Base-by-base conservation (phyloP, 23 tunicate species). In the Botrylloides violaceus region DNA sequence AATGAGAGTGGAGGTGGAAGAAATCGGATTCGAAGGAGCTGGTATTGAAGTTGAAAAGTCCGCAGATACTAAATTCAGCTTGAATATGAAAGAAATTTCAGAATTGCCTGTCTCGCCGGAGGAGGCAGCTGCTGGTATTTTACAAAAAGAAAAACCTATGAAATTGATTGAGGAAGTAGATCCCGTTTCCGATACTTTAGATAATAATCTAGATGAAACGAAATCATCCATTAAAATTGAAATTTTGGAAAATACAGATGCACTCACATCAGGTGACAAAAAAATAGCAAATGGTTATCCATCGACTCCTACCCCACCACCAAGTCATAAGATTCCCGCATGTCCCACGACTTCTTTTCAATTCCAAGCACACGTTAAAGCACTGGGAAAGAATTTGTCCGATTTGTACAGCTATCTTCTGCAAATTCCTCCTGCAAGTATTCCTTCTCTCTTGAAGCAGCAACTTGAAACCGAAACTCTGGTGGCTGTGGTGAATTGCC, bases 391-490 rank as follows among this genome's bases (percentile, higher is more conserved):
- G 2, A 31, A 53, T 30, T 30, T 62, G 2, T 21, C 32, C 22
- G 37, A 25, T 7, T 61, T 80, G 4, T 61, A 31, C 27, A 50
- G 49, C 49, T 87, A 87, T 32, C 59, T 87, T 55, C 20, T 36
- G 43, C 82, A 76, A 64, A 39, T 87, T 4, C 23, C 56, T 23
- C 79, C 82, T 27, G 20, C n/a, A 23, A 29, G 23, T 7, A 49
- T 87, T 43, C 72, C 81, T 34, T 32, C 57, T 36, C 43, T 87
- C 4, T 32, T 87, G 61, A 87, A 87, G 53, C 81, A 87, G 32
- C 95, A 87, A 71, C 79, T 87, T 32, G 95, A 87, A 30, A 80
- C 86, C 3, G 72, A 75, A 34, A 58, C 78, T 20, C 70, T 87
- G 19, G 29, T 70, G 29, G 47, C 70, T 18, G 71, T 87, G 9